phyloP scores from a whole-genome alignment of 2,888 invertebrate species.

The Oxyscelio sp. region DNA sequence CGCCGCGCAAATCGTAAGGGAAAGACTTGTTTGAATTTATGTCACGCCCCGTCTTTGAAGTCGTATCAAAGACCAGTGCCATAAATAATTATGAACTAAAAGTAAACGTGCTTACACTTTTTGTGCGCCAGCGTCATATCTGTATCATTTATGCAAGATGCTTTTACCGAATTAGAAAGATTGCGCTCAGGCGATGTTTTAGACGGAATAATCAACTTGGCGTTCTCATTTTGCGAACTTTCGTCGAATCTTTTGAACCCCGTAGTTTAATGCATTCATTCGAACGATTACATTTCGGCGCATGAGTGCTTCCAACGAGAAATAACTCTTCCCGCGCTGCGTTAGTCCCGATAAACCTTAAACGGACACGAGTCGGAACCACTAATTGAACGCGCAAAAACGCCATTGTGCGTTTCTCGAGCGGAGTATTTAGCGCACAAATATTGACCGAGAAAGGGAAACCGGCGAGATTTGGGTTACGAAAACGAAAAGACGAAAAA shows the following conservation, averaged over 20 bases:
- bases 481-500: conserved; percentile 27
- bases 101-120: conserved; percentile 35
- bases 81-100: conserved; percentile 57
- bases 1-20: conserved; percentile 25
- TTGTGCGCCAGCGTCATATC: not conserved
- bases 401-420: conserved; percentile 33
- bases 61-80: conserved; percentile 33
- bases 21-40: conserved; percentile 53
- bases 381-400: conserved; percentile 52
- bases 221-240: too few species aligned
- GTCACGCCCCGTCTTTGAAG: conserved; percentile 50
- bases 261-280: too few species aligned
- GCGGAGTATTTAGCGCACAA: conserved; percentile 52
- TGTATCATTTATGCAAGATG: not conserved
- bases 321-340: too few species aligned
- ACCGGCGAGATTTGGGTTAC: conserved; percentile 53
- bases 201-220: too few species aligned
- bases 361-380: too few species aligned
- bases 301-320: too few species aligned
- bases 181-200: too few species aligned
- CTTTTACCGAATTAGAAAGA: conserved; percentile 8
- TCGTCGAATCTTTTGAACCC: too few species aligned
- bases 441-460: conserved; percentile 50
- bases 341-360: too few species aligned
- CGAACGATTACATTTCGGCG: too few species aligned